A percentile compares a stretch with the other conserved stretches of the same genome.
Evolutionary conservation across 2,888 invertebrate genomes (phyloP).

Genomic region (Macrosoma leucophasiata): DNA sequence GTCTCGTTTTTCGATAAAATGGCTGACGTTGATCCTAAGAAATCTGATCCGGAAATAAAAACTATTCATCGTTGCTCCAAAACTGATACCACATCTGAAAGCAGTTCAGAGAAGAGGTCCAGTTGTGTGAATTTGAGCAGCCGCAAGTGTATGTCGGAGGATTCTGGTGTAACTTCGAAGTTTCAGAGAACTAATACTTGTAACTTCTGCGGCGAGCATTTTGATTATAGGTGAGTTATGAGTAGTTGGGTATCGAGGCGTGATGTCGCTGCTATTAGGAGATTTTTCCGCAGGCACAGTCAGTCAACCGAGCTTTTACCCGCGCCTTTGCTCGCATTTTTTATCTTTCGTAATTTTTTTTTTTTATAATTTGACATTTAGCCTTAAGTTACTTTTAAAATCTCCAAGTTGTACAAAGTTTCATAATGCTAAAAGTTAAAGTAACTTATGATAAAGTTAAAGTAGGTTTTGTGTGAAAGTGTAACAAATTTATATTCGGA

Average conservation of each 20-base stretch:
- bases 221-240: constrained; percentile 40
- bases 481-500: too few relatives aligned
- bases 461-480: too few relatives aligned
- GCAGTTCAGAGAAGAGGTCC: constrained; percentile 31
- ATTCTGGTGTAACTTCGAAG: constrained; percentile 31
- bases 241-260: too few relatives aligned
- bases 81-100: constrained; percentile 1
- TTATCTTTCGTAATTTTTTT: too few relatives aligned
- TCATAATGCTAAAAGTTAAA: too few relatives aligned
- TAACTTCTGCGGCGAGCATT: constrained; percentile 47
- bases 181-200: constrained; percentile 30
- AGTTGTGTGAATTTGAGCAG: constrained; percentile 38
- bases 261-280: too few relatives aligned
- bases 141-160: constrained; percentile 21
- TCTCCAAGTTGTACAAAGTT: too few relatives aligned
- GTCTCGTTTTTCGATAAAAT: constrained; percentile 65
- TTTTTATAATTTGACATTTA: background rate
- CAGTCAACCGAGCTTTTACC: too few relatives aligned
- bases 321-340: too few relatives aligned
- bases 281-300: too few relatives aligned
- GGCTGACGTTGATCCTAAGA: constrained; percentile 38
- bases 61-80: constrained; percentile 24
- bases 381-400: too few relatives aligned
- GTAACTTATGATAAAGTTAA: too few relatives aligned
- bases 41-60: constrained; percentile 39